Percentiles rank a stretch among this genome's conserved stretches.
phyloP scores from a whole-genome alignment of 2,113 vertebrate genomes.

The Dasyornis broadbenti region DNA sequence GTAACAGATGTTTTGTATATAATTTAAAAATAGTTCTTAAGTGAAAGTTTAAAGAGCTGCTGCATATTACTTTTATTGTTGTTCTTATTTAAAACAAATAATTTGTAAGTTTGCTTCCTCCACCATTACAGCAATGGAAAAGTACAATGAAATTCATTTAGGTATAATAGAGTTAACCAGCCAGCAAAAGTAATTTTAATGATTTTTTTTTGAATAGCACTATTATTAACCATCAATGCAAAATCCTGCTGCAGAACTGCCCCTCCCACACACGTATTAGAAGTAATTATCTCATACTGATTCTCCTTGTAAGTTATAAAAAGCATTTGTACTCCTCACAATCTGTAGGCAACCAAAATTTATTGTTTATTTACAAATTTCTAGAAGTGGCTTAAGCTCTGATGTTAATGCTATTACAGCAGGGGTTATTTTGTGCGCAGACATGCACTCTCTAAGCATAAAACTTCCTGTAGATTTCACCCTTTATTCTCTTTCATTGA shows the following conservation, averaged over 20 bases:
- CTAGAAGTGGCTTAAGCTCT: not conserved
- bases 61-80: constrained; percentile 2
- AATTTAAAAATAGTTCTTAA: constrained; percentile 39
- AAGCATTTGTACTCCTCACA: not conserved
- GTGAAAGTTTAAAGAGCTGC: constrained; percentile 46
- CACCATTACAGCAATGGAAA: not conserved
- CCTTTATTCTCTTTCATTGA: not conserved
- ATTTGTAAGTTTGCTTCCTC: not conserved
- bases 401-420: not conserved
- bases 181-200: not conserved
- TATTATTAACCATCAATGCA: not conserved
- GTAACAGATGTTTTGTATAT: constrained; percentile 42
- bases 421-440: not conserved
- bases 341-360: not conserved
- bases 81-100: not conserved
- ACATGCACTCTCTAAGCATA: not conserved
- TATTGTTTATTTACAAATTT: not conserved
- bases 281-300: not conserved
- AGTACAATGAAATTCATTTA: not conserved
- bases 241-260: not conserved
- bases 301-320: not conserved
- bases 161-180: not conserved
- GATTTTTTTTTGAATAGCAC: not conserved
- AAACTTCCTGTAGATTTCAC: not conserved
- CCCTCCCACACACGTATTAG: not conserved